phyloP scores from a whole-genome alignment of 2,888 invertebrate genomes.

The Sthenelais limicola region DNA sequence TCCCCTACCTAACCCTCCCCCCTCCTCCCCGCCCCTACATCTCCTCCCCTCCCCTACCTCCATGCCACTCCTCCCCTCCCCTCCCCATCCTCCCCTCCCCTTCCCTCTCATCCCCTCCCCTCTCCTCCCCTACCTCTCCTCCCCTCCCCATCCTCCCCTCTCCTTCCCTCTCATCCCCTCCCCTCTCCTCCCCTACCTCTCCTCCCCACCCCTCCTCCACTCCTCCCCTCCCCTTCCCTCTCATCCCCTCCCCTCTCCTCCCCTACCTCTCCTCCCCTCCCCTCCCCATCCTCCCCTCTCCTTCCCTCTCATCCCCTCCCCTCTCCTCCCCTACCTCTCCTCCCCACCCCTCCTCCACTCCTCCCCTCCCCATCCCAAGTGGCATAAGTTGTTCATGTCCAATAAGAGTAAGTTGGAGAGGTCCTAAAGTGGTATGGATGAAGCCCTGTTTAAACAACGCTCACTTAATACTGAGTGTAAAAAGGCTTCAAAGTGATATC shows the following conservation, averaged over 20 bases:
- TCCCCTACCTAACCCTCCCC: neutral
- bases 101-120: neutral
- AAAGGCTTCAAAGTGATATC: no score
- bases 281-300: neutral
- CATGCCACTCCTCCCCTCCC: neutral
- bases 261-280: neutral
- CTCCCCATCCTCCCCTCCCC: neutral
- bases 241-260: neutral
- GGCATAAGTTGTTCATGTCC: no score
- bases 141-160: neutral
- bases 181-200: no score
- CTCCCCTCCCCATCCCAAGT: neutral
- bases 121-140: neutral
- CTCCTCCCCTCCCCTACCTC: neutral
- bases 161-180: no score
- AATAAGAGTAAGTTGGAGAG: no score
- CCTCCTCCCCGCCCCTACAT: neutral
- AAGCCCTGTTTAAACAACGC: no score
- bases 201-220: neutral
- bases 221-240: neutral
- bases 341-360: neutral
- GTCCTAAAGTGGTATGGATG: no score
- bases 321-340: neutral
- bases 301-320: neutral
- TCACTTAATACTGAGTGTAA: no score